A percentile compares a stretch with the other conserved stretches of the same genome.
Conservation (phyloP, 2,888 invertebrate genomes). For the Dolichomitus sp. region DNA sequence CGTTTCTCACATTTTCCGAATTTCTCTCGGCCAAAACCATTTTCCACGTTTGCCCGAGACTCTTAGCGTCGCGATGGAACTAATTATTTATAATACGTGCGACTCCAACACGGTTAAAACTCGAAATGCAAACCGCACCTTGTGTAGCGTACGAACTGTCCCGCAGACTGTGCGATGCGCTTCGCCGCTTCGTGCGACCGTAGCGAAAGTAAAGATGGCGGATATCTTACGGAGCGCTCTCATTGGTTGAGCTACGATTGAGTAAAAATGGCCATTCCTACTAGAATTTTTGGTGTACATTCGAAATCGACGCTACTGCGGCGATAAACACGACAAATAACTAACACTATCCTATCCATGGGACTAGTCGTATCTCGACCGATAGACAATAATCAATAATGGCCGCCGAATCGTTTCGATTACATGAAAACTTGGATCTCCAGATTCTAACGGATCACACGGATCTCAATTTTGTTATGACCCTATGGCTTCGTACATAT, state of each 20-base stretch:
- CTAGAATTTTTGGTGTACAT: conserved; percentile 52
- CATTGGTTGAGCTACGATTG: conserved; percentile 68
- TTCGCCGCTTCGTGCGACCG: conserved; percentile 79
- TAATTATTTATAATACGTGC: conserved; percentile 28
- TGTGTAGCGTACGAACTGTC: conserved; percentile 72
- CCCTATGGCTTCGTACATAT: conserved; percentile 31
- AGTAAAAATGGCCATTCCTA: conserved; percentile 66
- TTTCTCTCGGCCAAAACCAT: conserved; percentile 97
- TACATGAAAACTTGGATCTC: conserved; percentile 34
- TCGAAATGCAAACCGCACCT: conserved; percentile 76
- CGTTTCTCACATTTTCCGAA: conserved; percentile 93
- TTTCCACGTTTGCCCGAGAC: conserved; percentile 73
- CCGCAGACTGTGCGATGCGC: conserved; percentile 68
- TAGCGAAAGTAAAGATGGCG: conserved; percentile 83
- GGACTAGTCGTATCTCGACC: not conserved
- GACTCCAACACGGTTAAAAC: conserved; percentile 38
- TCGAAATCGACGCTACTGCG: conserved; percentile 57
- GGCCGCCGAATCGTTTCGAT: conserved; percentile 14
- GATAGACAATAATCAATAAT: not conserved
- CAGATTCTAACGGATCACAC: conserved; percentile 17
- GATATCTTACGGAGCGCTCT: conserved; percentile 40
- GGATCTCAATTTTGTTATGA: conserved; percentile 37
- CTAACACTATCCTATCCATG: not conserved
- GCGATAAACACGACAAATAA: conserved; percentile 10
- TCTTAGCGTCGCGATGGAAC: conserved; percentile 20